Evolutionary conservation across 2,888 invertebrate species (phyloP), one percentile per base, ranked within the genome.

Genomic region (Microctonus aethiopoides): DNA sequence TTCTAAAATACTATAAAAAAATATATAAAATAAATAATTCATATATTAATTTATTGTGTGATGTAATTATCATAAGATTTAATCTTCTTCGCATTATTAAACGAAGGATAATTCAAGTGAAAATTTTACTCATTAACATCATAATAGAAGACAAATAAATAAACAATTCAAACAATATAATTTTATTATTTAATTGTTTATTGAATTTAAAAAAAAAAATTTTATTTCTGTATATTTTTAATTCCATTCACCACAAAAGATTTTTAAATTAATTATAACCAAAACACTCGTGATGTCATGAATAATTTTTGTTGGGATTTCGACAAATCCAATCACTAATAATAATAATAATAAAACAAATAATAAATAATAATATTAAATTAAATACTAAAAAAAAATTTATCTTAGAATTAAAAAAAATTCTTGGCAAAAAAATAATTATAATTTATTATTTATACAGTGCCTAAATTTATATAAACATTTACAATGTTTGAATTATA

Each of bases 1-100:
- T 74, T 71, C 71, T 36, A 41, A 57, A 51, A 36, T 39, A 39
- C 4, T 39, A 13, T n/a, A n/a, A 39, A 39, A 39, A 39, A n/a
- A n/a, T 39, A 39, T 64, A 24, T 64, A 54, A 24, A 24, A 57
- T 29, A 57, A 32, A 29, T 29, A 57, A n/a, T 57, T 57, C 32
- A 57, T 57, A 16, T 32, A 57, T 57, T 5, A 57, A 39, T 39
- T 2, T 39, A 29, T 29, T 7, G 5, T n/a, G 13, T 39, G 39
- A n/a, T 39, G 39, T n/a, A 39, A 29, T 29, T 29, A 29, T 29
- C 29, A 29, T 29, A 29, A n/a, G 29, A 29, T 3, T 29, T 5
- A 29, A 39, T 39, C 39, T 39, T 39, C 39, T n/a, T 39, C 13
- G 4, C n/a, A n/a, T 13, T 39, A n/a, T n/a, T 3, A 39, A 13